A percentile compares a stretch with the other conserved stretches of the same genome.
Conservation (phyloP, 2,797 vertebrate species). For the Karalla daura region DNA sequence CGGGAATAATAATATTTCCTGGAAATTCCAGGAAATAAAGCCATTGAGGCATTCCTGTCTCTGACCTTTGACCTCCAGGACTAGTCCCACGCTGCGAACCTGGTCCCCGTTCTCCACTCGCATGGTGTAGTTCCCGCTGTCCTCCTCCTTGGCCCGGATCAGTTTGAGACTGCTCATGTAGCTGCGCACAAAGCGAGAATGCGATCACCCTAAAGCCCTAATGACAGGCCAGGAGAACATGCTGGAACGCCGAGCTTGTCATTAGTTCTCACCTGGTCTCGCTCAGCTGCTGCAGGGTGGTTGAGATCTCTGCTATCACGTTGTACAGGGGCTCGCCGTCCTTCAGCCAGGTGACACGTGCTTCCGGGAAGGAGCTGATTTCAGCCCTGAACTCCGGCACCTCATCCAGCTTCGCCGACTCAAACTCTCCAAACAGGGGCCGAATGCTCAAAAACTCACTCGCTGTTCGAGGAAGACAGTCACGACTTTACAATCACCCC, state of each 20-base stretch:
- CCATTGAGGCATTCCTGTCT: constrained; percentile 30
- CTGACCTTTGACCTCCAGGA: constrained; percentile 93
- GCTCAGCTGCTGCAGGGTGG: constrained; percentile 81
- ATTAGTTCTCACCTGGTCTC: constrained; percentile 90
- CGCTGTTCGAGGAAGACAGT: constrained; percentile 77
- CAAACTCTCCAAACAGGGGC: constrained; percentile 83
- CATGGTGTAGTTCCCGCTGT: constrained; percentile 95
- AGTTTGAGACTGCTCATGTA: constrained; percentile 90
- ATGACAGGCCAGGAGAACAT: constrained; percentile 35
- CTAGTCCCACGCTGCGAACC: constrained; percentile 85
- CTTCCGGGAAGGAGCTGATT: constrained; percentile 89
- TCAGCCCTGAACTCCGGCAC: constrained; percentile 90
- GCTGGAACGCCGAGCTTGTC: constrained; percentile 41
- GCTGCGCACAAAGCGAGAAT: constrained; percentile 75
- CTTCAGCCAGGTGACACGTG: constrained; percentile 92
- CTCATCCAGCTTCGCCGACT: constrained; percentile 91
- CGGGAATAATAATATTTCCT: too few relatives aligned
- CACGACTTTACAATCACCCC: neutral
- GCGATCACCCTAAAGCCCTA: constrained; percentile 12
- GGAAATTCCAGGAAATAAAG: constrained; percentile 23
- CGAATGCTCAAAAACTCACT: constrained; percentile 87
- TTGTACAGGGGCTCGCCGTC: constrained; percentile 88
- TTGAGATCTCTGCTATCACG: constrained; percentile 91
- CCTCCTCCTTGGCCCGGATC: constrained; percentile 96
- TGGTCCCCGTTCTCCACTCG: constrained; percentile 89